Evolutionary conservation across 2,888 invertebrate species (phyloP), one percentile per base, ranked within the genome.

Genomic region (Eucriotettix oculatus): DNA sequence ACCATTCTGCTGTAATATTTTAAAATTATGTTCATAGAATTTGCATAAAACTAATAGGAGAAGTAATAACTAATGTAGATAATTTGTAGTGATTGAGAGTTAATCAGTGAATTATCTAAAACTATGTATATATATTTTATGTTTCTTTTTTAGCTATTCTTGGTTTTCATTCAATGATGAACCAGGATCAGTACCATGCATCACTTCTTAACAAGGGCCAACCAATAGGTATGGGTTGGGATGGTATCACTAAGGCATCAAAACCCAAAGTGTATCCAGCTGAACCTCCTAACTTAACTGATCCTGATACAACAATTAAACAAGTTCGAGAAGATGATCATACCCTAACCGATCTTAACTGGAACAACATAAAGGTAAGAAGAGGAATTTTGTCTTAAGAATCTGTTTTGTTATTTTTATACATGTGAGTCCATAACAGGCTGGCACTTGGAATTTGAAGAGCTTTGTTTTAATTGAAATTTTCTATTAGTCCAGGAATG

Each of bases 151-250:
- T 76, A 92, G 97, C 96, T 74, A 95, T 97, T 75, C 83, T 97
- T 72, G 99, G 98, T 71, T 96, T 99, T 83, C 98, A 99, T 78
- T 97, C 97, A 64, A 97, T 99, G 93, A 91, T 99, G 87, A 99
- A 97, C 75, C 99, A 99, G 79, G 96, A 97, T 73, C 99, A 99
- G 78, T 99, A 96, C 76, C 96, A 98, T 78, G 95, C 96, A 63
- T 97, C 98, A 52, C 79, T 94, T 63, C 76, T 91, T 65, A 94
- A 93, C 78, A 93, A 93, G 76, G 91, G 90, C 41, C 90, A 92
- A 71, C 90, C 90, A 0, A 82, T 90, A 63, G 92, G 92, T 55
- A 76, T 92, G 69, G 93, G 92, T 66, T 93, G 92, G 92, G 90
- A 91, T 71, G 94, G 95, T 69, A 87, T 95, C 70, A 96, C 97